These are phyloP conservation scores for Drosophila melanica DNA, from an alignment of 1,140 invertebrate genomes.

Conservation along the genomic window DNA sequence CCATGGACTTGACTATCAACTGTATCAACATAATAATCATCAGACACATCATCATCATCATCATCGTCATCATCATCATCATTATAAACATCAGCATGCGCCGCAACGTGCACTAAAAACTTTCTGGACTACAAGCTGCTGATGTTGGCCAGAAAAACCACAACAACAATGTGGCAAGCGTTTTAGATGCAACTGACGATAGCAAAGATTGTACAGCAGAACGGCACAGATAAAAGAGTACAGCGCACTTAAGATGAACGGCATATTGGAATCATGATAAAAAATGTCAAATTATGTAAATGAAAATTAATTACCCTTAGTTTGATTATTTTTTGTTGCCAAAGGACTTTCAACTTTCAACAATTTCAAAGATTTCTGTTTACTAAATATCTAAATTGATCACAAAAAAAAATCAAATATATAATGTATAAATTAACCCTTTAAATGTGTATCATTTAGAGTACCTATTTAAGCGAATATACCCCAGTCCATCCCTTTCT, in stretches of 20 bases:
- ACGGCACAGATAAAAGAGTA: constrained; percentile 25
- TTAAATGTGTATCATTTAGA: no score
- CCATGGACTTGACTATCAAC: constrained; percentile 22
- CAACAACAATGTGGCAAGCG: constrained; percentile 61
- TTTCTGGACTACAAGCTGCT: constrained; percentile 37
- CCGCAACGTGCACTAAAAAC: constrained; percentile 46
- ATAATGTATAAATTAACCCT: no score
- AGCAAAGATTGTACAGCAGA: constrained; percentile 34
- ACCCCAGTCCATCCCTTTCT: no score
- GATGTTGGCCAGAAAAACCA: constrained; percentile 48
- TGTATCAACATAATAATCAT: constrained; percentile 23
- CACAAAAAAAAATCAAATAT: no score
- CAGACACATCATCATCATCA: not conserved
- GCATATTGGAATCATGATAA: constrained; percentile 4
- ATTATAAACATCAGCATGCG: constrained; percentile 17
- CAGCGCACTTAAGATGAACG: not conserved
- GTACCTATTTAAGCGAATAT: no score
- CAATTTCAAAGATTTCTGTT: no score
- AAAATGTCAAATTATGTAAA: not conserved
- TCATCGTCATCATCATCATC: constrained; percentile 18
- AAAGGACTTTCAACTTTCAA: no score
- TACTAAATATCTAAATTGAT: no score
- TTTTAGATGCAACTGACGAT: constrained; percentile 52
- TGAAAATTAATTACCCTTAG: no score
- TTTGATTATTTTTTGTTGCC: no score